These are phyloP conservation scores for Panzeria rudis DNA, from an alignment of 2,888 invertebrate species.

Conservation along the genomic window DNA sequence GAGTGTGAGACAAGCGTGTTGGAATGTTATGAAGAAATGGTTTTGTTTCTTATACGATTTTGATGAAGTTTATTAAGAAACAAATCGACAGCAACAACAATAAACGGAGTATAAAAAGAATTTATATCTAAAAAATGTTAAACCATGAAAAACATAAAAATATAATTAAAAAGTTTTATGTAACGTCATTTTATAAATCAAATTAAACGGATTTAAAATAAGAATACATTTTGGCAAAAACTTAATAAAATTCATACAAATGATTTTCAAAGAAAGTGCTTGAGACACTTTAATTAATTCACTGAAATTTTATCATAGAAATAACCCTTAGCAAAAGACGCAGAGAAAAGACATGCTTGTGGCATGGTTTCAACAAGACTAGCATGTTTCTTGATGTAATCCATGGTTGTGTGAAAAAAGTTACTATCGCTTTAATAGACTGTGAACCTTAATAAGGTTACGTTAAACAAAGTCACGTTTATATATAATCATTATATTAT, in stretches of 20 bases:
- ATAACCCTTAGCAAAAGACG: background rate
- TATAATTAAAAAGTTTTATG: constrained; percentile 46
- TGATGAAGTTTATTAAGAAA: constrained; percentile 64
- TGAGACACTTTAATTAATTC: background rate
- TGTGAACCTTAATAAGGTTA: too few relatives aligned
- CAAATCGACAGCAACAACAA: background rate
- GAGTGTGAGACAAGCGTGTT: constrained; percentile 32
- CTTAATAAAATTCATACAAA: background rate
- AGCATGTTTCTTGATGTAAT: too few relatives aligned
- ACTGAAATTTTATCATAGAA: background rate
- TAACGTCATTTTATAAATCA: background rate
- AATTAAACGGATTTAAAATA: background rate
- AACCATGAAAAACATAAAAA: constrained; percentile 41
- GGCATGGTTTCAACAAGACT: too few relatives aligned
- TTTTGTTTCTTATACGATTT: constrained; percentile 15
- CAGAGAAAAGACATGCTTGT: too few relatives aligned
- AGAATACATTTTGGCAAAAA: background rate
- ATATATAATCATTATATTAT: too few relatives aligned
- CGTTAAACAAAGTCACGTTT: too few relatives aligned
- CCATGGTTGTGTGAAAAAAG: too few relatives aligned
- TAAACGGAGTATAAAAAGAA: constrained; percentile 2
- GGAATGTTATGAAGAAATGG: constrained; percentile 4
- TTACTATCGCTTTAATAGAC: too few relatives aligned
- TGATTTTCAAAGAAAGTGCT: background rate
- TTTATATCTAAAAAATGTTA: constrained; percentile 53